These are phyloP conservation scores for Ptilorrhoa leucosticta DNA, from an alignment of 2,113 vertebrate genomes.

Conservation along the genomic window DNA sequence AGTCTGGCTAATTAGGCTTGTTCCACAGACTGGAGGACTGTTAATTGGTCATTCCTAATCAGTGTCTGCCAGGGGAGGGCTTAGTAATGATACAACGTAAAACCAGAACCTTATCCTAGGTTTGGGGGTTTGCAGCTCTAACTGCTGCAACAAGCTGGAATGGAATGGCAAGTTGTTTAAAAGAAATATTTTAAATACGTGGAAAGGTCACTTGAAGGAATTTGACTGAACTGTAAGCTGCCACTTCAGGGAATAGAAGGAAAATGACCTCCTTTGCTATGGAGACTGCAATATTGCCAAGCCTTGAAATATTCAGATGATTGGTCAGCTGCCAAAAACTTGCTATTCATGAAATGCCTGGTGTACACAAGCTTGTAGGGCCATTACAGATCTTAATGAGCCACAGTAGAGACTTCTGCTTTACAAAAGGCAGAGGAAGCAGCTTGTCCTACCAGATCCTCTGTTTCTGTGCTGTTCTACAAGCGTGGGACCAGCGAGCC, in stretches of 20 bases:
- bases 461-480: neutral
- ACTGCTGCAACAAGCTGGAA: neutral
- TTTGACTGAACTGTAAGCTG: constrained; percentile 35
- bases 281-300: constrained; percentile 59
- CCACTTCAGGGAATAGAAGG: constrained; percentile 35
- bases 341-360: constrained; percentile 56
- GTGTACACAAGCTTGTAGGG: constrained; percentile 28
- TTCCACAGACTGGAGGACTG: neutral
- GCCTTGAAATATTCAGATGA: constrained; percentile 57
- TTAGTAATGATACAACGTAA: neutral
- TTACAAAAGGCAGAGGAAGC: neutral
- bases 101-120: neutral
- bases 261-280: constrained; percentile 51
- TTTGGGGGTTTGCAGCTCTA: neutral
- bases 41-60: constrained; percentile 33
- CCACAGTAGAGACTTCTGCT: neutral
- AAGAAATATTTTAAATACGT: constrained; percentile 24
- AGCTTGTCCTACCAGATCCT: neutral
- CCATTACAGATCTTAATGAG: constrained; percentile 41
- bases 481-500: neutral
- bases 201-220: constrained; percentile 51
- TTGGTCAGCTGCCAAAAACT: constrained; percentile 59
- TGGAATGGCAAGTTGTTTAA: neutral
- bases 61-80: neutral
- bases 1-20: neutral